Evolutionary conservation across 2,888 invertebrate species (phyloP), one percentile per base, ranked within the genome.

Genomic region (Cylindroiulus punctatus): DNA sequence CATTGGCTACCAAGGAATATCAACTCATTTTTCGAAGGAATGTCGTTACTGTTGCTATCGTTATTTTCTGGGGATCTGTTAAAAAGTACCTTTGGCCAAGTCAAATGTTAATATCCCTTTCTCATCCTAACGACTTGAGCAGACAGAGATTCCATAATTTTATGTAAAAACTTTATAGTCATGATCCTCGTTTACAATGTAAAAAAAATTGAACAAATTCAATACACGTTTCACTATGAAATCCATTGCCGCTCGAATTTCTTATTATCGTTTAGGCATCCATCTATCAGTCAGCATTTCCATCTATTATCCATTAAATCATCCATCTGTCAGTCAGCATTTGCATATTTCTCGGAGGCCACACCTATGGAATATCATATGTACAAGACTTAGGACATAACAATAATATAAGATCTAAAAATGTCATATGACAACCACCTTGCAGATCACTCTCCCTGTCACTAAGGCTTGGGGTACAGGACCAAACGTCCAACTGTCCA

Each of bases 381-480:
- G n/a, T 17, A 8, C 81, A 19, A 10, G 1, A 81, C 8, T 3
- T 32, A 65, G 2, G 36, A n/a, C 8, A 65, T 65, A 10, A 65
- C 1, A 65, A 22, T n/a, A 3, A 65, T 22, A n/a, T 0, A 82
- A 0, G n/a, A 36, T 81, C 32, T 81, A 10, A 19, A 32, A 0
- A 82, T 81, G 2, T n/a, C 3, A n/a, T n/a, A 81, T 36, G 1
- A 81, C 17, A 36, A n/a, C 36, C 85, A 97, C 92, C 91, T 94
- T 93, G 89, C 94, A 95, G n/a, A 97, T 89, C 19, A 96, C 97
- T 90, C 96, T 93, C 89, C 97, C 96, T 88, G 94, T 92, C 86
- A 98, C 93, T 12, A 98, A 92, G 3, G 96, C 97, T 90, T 95
- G 93, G 0, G 98, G 97, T 30, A 98, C 95, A 8, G 97, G 95